Evolutionary conservation across 2,113 vertebrate species (phyloP), one percentile per base, ranked within the genome.

Genomic region (Mormyrus iriodes): DNA sequence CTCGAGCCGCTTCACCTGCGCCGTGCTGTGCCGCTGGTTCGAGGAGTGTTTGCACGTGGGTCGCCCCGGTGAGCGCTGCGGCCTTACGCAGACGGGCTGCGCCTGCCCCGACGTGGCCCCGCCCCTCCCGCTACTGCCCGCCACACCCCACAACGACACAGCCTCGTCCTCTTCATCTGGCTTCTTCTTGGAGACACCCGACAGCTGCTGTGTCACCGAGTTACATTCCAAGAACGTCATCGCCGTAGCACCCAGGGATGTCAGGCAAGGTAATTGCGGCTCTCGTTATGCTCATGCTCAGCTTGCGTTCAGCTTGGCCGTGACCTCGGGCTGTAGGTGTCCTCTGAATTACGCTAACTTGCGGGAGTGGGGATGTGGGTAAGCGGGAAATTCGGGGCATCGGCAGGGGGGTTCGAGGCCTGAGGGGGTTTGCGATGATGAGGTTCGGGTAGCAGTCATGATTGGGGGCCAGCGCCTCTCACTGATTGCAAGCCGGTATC

Each of bases 1-100:
- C 94, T 98, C 98, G 90, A 99, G 98, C 94, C 98, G 98, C 94
- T 99, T 99, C 91, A 99, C 98, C 90, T 99, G 98, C 5, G 97
- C 98, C 0, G 96, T 99, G 91, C 96, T 99, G n/a, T 99, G 98
- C 94, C 96, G 97, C 89, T 99, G 98, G 98, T 97, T 98, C 1
- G 98, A 99, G 95, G 98, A 98, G 95, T 99, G 98, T 69, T 95
- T 98, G 92, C 96, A 96, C 0, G 93, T 93, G 0, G 94, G 95
- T 0, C 19, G 96, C 93, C 87, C 93, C 91, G 90, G 94, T 39
- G 92, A 93, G 91, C 93, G 95, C 83, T 99, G 98, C 9, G 97
- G 97, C 88, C 97, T 98, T 91, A 97, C 97, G 52, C 98, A 99
- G 91, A 97, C 97, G 0, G 97, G 98, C 87, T 99, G 98, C 92